Conservation (phyloP, 2,888 invertebrate species). For the Diplazon laetatorius region DNA sequence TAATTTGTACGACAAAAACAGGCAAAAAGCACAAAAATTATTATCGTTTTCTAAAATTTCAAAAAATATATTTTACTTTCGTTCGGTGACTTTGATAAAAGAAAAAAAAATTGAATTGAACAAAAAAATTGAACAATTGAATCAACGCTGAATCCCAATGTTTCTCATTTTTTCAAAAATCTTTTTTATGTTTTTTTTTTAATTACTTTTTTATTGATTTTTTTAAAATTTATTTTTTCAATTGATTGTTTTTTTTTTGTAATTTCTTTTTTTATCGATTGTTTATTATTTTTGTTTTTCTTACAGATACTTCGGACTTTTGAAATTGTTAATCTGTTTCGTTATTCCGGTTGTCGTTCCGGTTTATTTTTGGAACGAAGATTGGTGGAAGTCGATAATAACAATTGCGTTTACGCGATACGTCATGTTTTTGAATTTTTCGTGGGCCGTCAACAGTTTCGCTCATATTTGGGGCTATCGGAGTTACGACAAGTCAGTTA, state of each 20-base stretch:
- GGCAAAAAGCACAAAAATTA: no score
- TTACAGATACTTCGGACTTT: slow-evolving; percentile 83
- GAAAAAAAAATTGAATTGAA: no score
- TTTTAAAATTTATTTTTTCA: background rate
- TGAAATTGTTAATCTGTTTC: slow-evolving; percentile 85
- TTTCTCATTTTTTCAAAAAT: no score
- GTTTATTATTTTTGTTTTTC: no score
- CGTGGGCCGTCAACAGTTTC: slow-evolving; percentile 86
- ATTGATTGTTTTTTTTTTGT: background rate
- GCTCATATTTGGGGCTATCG: slow-evolving; percentile 83
- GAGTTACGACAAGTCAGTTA: slow-evolving; percentile 77
- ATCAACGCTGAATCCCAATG: no score
- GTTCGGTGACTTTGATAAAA: no score
- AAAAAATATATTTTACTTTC: no score
- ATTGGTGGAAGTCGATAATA: slow-evolving; percentile 82
- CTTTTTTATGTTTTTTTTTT: no score
- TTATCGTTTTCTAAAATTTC: no score
- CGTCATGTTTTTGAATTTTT: slow-evolving; percentile 83
- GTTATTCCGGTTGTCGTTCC: slow-evolving; percentile 85
- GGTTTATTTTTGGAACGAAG: slow-evolving; percentile 85
- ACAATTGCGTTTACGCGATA: slow-evolving; percentile 83
- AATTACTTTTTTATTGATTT: background rate
- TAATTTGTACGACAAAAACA: no score
- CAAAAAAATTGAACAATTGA: no score
- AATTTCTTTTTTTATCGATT: slow-evolving; percentile 13